A percentile compares a stretch with the other conserved stretches of the same genome.
phyloP scores from a whole-genome alignment of 2,113 vertebrate genomes.

The Hiodon tergisus region DNA sequence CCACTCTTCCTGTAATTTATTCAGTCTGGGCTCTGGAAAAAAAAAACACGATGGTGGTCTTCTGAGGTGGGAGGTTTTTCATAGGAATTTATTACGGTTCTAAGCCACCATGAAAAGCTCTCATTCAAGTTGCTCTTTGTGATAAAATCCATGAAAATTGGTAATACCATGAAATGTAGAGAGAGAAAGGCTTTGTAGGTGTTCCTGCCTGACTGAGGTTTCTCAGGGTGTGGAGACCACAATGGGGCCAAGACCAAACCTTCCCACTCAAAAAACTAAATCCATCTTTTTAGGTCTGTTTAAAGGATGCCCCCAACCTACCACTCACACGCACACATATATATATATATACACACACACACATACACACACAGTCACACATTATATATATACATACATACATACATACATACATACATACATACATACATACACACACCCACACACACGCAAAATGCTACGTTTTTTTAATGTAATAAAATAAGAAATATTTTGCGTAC shows the following conservation, averaged over 20 bases:
- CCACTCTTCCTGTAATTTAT: slow-evolving; percentile 33
- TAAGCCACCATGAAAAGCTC: slow-evolving; percentile 46
- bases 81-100: slow-evolving; percentile 40
- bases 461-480: too few relatives aligned
- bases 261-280: slow-evolving; percentile 7
- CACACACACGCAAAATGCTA: too few relatives aligned
- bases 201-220: neutral
- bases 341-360: too few relatives aligned
- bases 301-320: slow-evolving; percentile 4
- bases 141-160: slow-evolving; percentile 57
- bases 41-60: neutral
- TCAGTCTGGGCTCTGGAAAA: slow-evolving; percentile 42
- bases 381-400: too few relatives aligned
- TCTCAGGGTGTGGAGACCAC: slow-evolving; percentile 6
- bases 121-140: slow-evolving; percentile 47
- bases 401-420: too few relatives aligned
- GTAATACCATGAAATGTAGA: slow-evolving; percentile 35
- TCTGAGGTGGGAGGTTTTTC: slow-evolving; percentile 1
- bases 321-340: neutral
- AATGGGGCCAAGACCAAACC: slow-evolving; percentile 2
- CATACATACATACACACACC: too few relatives aligned
- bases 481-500: too few relatives aligned
- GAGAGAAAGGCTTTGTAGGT: slow-evolving; percentile 19
- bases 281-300: slow-evolving; percentile 9
- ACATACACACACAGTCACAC: too few relatives aligned